Percentiles rank a stretch among this genome's conserved stretches.
Conservation (phyloP, 2,888 invertebrate genomes). For the Diaprepes abbreviatus region DNA sequence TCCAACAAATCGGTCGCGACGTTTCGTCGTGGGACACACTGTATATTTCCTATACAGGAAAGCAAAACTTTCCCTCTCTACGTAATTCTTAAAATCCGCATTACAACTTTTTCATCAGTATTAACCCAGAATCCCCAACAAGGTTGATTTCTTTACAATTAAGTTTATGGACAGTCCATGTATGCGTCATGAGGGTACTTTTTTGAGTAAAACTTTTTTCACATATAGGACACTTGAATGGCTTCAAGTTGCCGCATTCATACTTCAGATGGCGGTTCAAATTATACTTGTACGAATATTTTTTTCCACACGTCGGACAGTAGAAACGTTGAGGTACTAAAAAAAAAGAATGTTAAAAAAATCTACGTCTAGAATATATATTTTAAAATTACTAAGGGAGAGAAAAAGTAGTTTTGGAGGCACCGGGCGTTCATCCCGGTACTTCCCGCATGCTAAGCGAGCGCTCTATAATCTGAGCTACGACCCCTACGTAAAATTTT, state of each 20-base stretch:
- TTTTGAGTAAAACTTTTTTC: constrained; percentile 53
- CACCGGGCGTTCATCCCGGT: constrained; percentile 66
- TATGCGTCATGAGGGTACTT: constrained; percentile 52
- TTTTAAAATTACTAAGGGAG: constrained; percentile 6
- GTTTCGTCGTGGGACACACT: too few relatives aligned
- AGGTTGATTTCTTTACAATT: background rate
- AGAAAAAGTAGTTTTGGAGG: constrained; percentile 57
- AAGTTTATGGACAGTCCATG: constrained; percentile 40
- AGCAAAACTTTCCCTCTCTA: too few relatives aligned
- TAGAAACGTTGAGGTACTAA: constrained; percentile 29
- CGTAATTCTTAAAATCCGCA: background rate
- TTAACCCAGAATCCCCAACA: background rate
- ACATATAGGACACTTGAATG: constrained; percentile 53
- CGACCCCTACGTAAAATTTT: constrained; percentile 54
- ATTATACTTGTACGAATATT: constrained; percentile 49
- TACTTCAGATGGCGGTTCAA: constrained; percentile 54
- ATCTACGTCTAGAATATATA: background rate
- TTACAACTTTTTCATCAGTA: background rate
- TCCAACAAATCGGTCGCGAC: too few relatives aligned
- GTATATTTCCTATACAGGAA: too few relatives aligned
- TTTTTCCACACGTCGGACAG: constrained; percentile 48
- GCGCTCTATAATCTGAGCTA: constrained; percentile 65
- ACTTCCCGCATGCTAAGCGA: constrained; percentile 66
- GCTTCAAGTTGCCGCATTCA: constrained; percentile 55
- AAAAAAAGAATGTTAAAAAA: constrained; percentile 17